A percentile compares a stretch with the other conserved stretches of the same genome.
phyloP scores from a whole-genome alignment of 1,140 invertebrate genomes.

The Neelides sp. region DNA sequence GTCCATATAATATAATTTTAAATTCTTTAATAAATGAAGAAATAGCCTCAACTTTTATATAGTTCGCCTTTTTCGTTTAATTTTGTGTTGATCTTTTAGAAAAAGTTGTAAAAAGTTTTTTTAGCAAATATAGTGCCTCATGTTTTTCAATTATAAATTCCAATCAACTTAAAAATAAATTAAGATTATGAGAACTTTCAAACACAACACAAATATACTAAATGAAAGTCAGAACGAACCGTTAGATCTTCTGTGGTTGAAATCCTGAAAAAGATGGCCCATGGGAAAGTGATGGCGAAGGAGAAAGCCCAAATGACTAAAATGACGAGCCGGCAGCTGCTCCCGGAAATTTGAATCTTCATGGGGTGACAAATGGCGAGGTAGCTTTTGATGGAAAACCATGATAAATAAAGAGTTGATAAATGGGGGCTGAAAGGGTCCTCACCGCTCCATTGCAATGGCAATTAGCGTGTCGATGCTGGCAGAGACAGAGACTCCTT shows the following conservation, averaged over 20 bases:
- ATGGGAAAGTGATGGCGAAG: slow-evolving; percentile 39
- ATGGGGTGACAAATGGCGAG: slow-evolving; percentile 43
- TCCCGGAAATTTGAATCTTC: slow-evolving; percentile 38
- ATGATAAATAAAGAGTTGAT: slow-evolving; percentile 40
- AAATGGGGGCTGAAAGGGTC: slow-evolving; percentile 13
- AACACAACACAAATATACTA: slow-evolving; percentile 22
- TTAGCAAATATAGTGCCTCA: no score
- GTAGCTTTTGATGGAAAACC: slow-evolving; percentile 42
- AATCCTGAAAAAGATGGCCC: slow-evolving; percentile 40
- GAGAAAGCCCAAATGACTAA: slow-evolving; percentile 40
- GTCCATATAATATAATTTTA: no score
- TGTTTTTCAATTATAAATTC: no score
- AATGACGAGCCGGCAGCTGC: slow-evolving; percentile 37
- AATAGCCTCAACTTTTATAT: no score
- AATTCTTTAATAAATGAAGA: no score
- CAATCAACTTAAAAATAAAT: no score
- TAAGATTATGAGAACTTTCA: slow-evolving; percentile 19
- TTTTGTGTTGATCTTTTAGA: no score
- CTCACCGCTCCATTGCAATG: slow-evolving; percentile 46
- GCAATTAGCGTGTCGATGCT: slow-evolving; percentile 46
- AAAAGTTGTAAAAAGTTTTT: no score
- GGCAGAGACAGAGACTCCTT: slow-evolving; percentile 45
- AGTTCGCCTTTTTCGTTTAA: no score
- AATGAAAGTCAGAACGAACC: no score
- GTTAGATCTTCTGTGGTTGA: slow-evolving; percentile 9